These are phyloP conservation scores for Zoanthus solanderi DNA, from an alignment of 92 coral and sea anemone species.

Conservation along the genomic window DNA sequence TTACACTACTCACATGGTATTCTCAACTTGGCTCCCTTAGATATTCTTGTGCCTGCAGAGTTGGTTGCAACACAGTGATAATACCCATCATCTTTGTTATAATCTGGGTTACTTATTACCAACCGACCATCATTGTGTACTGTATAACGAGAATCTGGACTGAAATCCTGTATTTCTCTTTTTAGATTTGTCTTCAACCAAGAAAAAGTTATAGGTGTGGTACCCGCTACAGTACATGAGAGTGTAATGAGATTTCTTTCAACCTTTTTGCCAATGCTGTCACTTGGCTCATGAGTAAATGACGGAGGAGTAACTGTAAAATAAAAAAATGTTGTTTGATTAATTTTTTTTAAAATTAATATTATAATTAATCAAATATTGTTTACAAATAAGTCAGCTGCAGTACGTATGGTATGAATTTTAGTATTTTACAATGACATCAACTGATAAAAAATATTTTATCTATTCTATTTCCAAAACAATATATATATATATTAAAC, in stretches of 20 bases:
- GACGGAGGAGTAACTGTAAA: constrained; percentile 75
- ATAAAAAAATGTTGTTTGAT: background rate
- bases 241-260: constrained; percentile 67
- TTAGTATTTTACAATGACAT: too few relatives aligned
- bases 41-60: constrained; percentile 70
- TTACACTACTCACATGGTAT: constrained; percentile 83
- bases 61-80: constrained; percentile 87
- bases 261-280: constrained; percentile 56
- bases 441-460: too few relatives aligned
- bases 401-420: too few relatives aligned
- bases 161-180: constrained; percentile 64
- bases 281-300: constrained; percentile 54
- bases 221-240: constrained; percentile 71
- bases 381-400: too few relatives aligned
- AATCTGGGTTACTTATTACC: constrained; percentile 69
- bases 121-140: constrained; percentile 74
- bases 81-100: constrained; percentile 84
- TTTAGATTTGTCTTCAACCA: constrained; percentile 74
- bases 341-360: background rate
- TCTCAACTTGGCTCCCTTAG: constrained; percentile 69
- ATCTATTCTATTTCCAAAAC: too few relatives aligned
- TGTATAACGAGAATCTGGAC: constrained; percentile 52
- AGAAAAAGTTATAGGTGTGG: constrained; percentile 51
- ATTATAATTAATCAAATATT: too few relatives aligned
- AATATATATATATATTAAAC: too few relatives aligned